Evolutionary conservation across 2,888 invertebrate genomes (phyloP), one percentile per base, ranked within the genome.

Genomic region (Rosalia funebris): DNA sequence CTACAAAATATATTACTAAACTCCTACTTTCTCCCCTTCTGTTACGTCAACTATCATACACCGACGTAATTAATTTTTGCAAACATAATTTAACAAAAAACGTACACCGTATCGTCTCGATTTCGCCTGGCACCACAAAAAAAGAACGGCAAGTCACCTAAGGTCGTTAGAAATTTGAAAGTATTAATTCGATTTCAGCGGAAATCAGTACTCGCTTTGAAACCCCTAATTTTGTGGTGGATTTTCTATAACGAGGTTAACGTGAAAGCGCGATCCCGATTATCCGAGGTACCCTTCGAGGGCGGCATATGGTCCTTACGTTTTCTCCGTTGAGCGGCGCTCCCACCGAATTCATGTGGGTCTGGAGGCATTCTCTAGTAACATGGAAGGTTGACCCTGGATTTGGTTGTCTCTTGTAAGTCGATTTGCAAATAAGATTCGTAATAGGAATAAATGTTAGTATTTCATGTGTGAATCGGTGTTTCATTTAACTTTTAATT

Each of bases 181-280:
- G 52, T 57, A 45, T 57, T 1, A 25, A 25, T 25, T 25, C 25
- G 12, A 12, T 9, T 25, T 7, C 11, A 44, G 10, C n/a, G 20
- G 11, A 14, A 44, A 14, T 44, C 12, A 10, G 16, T 15, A 25
- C 25, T 15, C 7, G 25, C 25, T 5, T 7, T 7, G 25, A 25
- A 3, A 70, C 69, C 73, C 75, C 71, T 73, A 75, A 75, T 76
- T 76, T 76, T 74, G 72, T 71, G 74, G 75, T 75, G 65, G 70
- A 75, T 75, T 74, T 74, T 72, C 59, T 71, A 69, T 70, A 73
- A 72, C 70, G 70, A 72, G 73, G 68, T 71, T 74, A 71, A 73
- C 71, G 68, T 73, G 70, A 73, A 76, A 77, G 76, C 76, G 77
- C 76, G 71, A 75, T 74, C 57, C 63, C 55, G 52, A 63, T 63